Evolutionary conservation across 1,140 invertebrate species (phyloP), one percentile per base, ranked within the genome.

Genomic region (Tetramorium simillimum): DNA sequence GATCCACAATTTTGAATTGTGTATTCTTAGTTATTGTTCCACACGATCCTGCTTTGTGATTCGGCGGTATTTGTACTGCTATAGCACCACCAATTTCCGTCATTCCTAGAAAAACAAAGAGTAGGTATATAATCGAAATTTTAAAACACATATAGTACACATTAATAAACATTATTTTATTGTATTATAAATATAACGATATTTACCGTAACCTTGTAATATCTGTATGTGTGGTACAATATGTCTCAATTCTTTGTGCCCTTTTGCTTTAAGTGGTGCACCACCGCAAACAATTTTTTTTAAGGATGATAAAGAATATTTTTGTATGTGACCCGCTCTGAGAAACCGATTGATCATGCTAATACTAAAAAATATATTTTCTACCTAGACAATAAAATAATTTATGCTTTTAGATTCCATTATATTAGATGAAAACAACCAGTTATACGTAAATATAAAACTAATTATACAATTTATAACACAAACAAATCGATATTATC

Each of bases 1-100:
- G 18, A 78, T 96, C 93, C 1, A 95, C 62, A 10, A 96, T 77
- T 89, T 95, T 95, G 0, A 94, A 40, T 51, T 90, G 53, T 3
- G 86, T 58, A 62, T 92, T 91, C 24, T 75, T 4, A 21, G 21
- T 56, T 12, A 91, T 69, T 0, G 88, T 53, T 63, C 95, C 95
- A 7, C 93, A 94, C 63, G 94, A 93, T 4, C 95, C 94, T 40
- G 18, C 28, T 12, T 28, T 46, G 7, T 51, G 12, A 7, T 28
- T 14, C 3, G 24, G 0, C 3, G 24, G 0, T n/a, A 10, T 3
- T 24, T 91, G 90, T 3, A 2, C 0, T 0, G 90, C 63, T 18
- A 69, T 12, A 0, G 89, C 0, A 40, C 86, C 89, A 9, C 90
- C 76, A 4, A 91, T 3, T 85, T 94, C 94, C 0, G 94, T 94